Conservation (phyloP, 2,797 vertebrate species). For the Alauda arvensis region DNA sequence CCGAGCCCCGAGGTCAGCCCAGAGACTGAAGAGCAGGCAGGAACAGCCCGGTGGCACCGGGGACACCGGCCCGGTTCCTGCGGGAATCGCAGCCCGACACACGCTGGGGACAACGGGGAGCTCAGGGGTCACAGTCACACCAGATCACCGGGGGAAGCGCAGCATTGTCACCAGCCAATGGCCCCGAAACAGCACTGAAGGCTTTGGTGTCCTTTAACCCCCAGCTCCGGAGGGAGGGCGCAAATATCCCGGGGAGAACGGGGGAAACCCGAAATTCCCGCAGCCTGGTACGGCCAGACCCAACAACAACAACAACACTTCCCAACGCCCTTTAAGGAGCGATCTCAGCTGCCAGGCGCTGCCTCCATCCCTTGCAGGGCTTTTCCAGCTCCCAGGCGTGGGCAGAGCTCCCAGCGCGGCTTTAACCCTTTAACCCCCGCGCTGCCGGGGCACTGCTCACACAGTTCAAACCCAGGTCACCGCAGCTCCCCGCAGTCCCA, state of each 20-base stretch:
- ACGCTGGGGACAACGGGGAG: fast-evolving
- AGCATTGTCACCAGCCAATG: not conserved
- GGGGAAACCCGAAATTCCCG: not conserved
- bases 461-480: not conserved
- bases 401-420: not conserved
- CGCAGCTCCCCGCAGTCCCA: not conserved
- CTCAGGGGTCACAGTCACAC: fast-evolving
- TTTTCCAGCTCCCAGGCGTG: not conserved
- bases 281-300: fast-evolving
- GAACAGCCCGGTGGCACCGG: fast-evolving
- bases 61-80: fast-evolving
- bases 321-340: not conserved
- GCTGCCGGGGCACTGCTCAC: fast-evolving
- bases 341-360: not conserved
- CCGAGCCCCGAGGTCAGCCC: not conserved
- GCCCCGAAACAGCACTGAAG: not conserved
- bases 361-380: not conserved
- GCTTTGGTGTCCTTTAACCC: not conserved
- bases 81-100: not conserved
- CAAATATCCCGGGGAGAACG: not conserved
- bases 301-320: fast-evolving
- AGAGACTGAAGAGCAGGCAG: fast-evolving
- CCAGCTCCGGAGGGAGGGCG: not conserved
- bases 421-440: not conserved
- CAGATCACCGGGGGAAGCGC: fast-evolving